Evolutionary conservation across 35 echinoderm and acorn worm species (phyloP), one percentile per base, ranked within the genome.

Genomic region (Hemicentrotus pulcherrimus): DNA sequence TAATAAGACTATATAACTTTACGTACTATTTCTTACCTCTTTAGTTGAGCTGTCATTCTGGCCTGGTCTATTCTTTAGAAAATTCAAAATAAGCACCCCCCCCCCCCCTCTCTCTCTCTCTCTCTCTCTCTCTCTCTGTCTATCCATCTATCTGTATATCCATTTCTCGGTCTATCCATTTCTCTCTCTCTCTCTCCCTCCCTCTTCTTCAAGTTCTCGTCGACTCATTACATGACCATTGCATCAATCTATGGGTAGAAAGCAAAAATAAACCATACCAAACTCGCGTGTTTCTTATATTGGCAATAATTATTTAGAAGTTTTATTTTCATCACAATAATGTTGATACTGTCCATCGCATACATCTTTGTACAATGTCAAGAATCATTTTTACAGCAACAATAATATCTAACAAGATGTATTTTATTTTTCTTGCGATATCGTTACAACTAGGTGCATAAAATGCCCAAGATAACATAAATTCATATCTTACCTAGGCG

Each of bases 271-370:
- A 78, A 78, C 4, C 24, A 78, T 78, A 14, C 10, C 52, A 59
- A 78, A 78, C 65, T 30, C 22, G 7, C n/a, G 22, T 28, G 65
- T 78, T 78, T 78, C 65, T 78, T n/a, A 78, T 78, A 28, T 78
- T 78, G 65, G 65, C 65, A 78, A 78, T 78, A 78, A 78, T 78
- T 78, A 78, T 78, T 78, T 78, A 78, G 65, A 78, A 78, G 6
- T 78, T 78, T 78, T 55, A 55, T 55, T 55, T 55, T 55, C 50
- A 55, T 12, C 65, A 78, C 19, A 22, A 78, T 6, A 28, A n/a
- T 78, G 65, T 78, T 78, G 65, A 78, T 78, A 78, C 65, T 78
- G 65, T 78, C 19, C 65, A 78, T 78, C 65, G 65, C 65, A 78
- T 78, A 78, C 65, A 78, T 78, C 65, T n/a, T 55, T 78, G 65